Evolutionary conservation across 2,888 invertebrate species (phyloP).

Genomic region (Cheilosia vernalis): DNA sequence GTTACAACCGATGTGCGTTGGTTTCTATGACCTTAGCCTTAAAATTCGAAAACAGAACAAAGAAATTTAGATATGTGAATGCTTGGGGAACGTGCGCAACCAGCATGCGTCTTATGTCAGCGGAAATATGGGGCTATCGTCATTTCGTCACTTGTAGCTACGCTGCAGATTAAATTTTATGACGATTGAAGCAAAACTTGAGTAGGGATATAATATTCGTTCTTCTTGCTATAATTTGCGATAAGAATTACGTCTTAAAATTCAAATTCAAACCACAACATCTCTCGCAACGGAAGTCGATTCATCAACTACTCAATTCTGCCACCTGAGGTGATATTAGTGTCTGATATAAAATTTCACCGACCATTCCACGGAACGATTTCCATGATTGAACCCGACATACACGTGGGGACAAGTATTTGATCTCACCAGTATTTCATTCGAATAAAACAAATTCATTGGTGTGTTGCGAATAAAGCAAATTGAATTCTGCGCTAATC

Average conservation of each 20-base stretch:
- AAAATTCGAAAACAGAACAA: no score
- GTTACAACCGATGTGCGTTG: no score
- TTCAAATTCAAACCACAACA: no score
- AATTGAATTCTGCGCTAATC: slow-evolving; percentile 1
- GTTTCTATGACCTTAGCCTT: no score
- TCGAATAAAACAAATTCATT: neutral
- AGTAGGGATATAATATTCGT: neutral
- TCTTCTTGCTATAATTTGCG: neutral
- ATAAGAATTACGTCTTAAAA: neutral
- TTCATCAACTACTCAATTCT: no score
- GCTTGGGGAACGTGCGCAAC: neutral
- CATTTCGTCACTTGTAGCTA: neutral
- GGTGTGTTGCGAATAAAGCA: neutral
- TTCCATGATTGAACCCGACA: neutral
- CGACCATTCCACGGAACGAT: neutral
- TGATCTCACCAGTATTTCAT: neutral
- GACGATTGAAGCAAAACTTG: neutral
- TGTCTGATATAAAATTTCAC: no score
- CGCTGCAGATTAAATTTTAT: neutral
- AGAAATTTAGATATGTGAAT: neutral
- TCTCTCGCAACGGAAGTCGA: no score
- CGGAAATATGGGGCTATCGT: neutral
- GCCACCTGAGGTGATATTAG: no score
- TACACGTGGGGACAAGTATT: neutral
- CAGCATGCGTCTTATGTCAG: neutral